phyloP scores from a whole-genome alignment of 2,888 invertebrate genomes.

The Dryocosmus kuriphilus region DNA sequence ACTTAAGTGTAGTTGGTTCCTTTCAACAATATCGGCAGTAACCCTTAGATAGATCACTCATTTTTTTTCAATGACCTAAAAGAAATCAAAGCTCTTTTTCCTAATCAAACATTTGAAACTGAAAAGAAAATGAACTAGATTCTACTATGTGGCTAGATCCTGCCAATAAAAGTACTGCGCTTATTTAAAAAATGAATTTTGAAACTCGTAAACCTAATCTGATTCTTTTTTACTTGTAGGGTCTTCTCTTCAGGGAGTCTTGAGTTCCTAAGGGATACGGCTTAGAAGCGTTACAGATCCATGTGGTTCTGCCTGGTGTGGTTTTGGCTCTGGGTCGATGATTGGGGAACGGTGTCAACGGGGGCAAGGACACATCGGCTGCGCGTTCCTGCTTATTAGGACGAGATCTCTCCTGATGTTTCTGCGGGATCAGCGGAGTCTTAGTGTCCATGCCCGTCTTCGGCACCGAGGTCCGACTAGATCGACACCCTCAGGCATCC shows the following conservation, averaged over 20 bases:
- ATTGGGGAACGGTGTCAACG: slow-evolving; percentile 67
- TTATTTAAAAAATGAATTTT: not conserved
- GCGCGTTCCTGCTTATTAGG: slow-evolving; percentile 63
- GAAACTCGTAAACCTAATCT: not conserved
- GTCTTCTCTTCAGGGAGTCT: slow-evolving; percentile 66
- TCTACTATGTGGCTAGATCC: no score
- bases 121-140: no score
- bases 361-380: slow-evolving; percentile 72
- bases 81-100: no score
- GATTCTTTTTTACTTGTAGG: slow-evolving; percentile 68
- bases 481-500: slow-evolving; percentile 61
- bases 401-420: slow-evolving; percentile 71
- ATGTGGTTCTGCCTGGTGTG: slow-evolving; percentile 55
- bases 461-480: slow-evolving; percentile 62
- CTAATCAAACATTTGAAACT: no score
- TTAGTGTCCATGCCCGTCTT: slow-evolving; percentile 75
- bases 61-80: no score
- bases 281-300: slow-evolving; percentile 54
- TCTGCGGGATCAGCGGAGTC: slow-evolving; percentile 74
- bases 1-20: no score
- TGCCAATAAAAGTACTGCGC: not conserved
- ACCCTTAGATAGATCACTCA: no score
- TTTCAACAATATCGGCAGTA: no score
- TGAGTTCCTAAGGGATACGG: slow-evolving; percentile 53
- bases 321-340: slow-evolving; percentile 58